A percentile compares a stretch with the other conserved stretches of the same genome.
Conservation (phyloP, 2,113 vertebrate genomes). For the Sminthopsis crassicaudata region DNA sequence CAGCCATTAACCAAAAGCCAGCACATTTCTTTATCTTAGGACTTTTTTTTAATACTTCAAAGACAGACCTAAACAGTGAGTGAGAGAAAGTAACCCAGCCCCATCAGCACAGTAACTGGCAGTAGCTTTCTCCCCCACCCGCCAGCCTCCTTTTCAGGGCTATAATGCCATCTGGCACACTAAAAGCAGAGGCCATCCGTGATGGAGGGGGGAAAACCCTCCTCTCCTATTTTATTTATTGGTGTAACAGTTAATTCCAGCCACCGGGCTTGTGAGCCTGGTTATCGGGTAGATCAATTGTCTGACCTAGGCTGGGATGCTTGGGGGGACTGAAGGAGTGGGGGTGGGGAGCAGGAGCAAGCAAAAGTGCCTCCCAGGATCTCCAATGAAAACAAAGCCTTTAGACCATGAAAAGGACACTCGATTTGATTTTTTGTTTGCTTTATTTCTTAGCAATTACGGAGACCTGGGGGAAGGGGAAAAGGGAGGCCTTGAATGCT, state of each 20-base stretch:
- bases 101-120: slow-evolving; percentile 78
- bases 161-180: slow-evolving; percentile 86
- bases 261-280: slow-evolving; percentile 77
- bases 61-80: slow-evolving; percentile 85
- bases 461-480: slow-evolving; percentile 64
- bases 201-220: slow-evolving; percentile 66
- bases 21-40: slow-evolving; percentile 88
- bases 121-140: slow-evolving; percentile 57
- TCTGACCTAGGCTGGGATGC: slow-evolving; percentile 72
- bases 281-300: slow-evolving; percentile 78
- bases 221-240: slow-evolving; percentile 80
- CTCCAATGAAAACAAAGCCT: slow-evolving; percentile 72
- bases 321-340: slow-evolving; percentile 37
- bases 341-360: background rate
- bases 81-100: slow-evolving; percentile 87
- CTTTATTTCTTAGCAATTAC: slow-evolving; percentile 71
- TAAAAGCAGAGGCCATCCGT: slow-evolving; percentile 75
- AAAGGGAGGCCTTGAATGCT: slow-evolving; percentile 44
- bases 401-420: slow-evolving; percentile 64
- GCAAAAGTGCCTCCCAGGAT: slow-evolving; percentile 39
- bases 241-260: slow-evolving; percentile 83
- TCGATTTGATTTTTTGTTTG: slow-evolving; percentile 74
- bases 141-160: slow-evolving; percentile 40
- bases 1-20: slow-evolving; percentile 91
- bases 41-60: slow-evolving; percentile 84